Conservation (phyloP, 2,888 invertebrate genomes). For the Strigamia transsilvanica region DNA sequence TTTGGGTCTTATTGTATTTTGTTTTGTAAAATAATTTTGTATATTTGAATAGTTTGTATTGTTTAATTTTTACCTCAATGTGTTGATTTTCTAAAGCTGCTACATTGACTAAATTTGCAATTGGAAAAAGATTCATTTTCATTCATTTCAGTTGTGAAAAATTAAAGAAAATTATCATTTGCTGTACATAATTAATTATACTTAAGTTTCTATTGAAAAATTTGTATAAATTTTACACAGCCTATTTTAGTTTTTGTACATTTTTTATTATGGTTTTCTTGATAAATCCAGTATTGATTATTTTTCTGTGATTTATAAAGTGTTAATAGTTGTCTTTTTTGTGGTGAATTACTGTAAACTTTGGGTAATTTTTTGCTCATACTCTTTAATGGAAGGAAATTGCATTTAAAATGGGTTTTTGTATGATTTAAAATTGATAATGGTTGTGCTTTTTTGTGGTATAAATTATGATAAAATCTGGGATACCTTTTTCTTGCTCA, state of each 20-base stretch:
- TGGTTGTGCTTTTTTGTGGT: conserved; percentile 31
- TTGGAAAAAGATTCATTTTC: conserved; percentile 23
- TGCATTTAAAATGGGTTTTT: not conserved
- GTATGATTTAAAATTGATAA: conserved; percentile 22
- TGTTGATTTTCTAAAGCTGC: not conserved
- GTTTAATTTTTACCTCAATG: not conserved
- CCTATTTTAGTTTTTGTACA: not conserved
- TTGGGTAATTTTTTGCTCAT: not conserved
- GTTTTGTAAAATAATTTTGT: not conserved
- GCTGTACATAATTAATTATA: conserved; percentile 17
- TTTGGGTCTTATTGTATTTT: not conserved
- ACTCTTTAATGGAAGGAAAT: not conserved
- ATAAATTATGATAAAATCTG: not conserved
- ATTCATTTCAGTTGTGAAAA: not conserved
- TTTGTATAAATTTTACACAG: not conserved
- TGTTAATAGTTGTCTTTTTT: not conserved
- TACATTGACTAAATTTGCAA: conserved; percentile 37
- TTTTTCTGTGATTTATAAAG: not conserved
- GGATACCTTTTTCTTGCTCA: not conserved
- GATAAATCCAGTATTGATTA: not conserved
- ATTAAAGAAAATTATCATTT: conserved; percentile 7
- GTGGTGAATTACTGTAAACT: not conserved
- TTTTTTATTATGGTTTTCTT: not conserved
- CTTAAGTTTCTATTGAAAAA: not conserved
- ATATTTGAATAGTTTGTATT: not conserved